Evolutionary conservation across 2,888 invertebrate species (phyloP), one percentile per base, ranked within the genome.

Genomic region (Hirtodrosophila duncani): DNA sequence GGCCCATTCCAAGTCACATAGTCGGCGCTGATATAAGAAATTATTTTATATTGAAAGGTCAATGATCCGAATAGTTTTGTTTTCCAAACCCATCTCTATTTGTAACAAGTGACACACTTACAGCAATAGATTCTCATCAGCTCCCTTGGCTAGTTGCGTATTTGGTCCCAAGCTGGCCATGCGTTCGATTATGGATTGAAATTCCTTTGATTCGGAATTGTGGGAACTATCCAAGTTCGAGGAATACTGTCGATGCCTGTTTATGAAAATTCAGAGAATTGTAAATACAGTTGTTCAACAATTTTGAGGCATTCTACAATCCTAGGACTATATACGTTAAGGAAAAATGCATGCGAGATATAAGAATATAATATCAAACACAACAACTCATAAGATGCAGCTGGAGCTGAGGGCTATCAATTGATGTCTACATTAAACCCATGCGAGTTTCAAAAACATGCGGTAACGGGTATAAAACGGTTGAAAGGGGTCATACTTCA

Each of bases 1-100:
- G 94, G 92, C 0, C 95, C 95, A 63, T 92, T 92, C 94, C 95
- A 95, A 3, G 94, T 91, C 36, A 94, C 89, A 82, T 95, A 95
- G 81, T 95, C 94, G 59, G 91, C 91, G 50, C 94, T 95, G 81
- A 6, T 3, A 34, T 13, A 9, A 13, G 14, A 16, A 11, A 3
- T 9, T 8, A 18, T 29, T 20, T 16, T 18, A 39, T 1, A n/a
- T 1, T 1, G 0, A 10, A 1, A n/a, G 2, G 0, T 1, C 10
- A 3, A 1, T 20, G 9, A 9, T 1, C 8, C 7, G 16, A 10
- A 0, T 2, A 1, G 11, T 9, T n/a, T 2, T 1, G 13, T 7
- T 17, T 14, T 8, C 3, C 2, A 2, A 16, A n/a, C 2, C 1
- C 0, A 13, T 21, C 8, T 2, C 4, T n/a, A n/a, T 7, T 20